phyloP scores from a whole-genome alignment of 2,797 vertebrate genomes.

The Synaphobranchus kaupii region DNA sequence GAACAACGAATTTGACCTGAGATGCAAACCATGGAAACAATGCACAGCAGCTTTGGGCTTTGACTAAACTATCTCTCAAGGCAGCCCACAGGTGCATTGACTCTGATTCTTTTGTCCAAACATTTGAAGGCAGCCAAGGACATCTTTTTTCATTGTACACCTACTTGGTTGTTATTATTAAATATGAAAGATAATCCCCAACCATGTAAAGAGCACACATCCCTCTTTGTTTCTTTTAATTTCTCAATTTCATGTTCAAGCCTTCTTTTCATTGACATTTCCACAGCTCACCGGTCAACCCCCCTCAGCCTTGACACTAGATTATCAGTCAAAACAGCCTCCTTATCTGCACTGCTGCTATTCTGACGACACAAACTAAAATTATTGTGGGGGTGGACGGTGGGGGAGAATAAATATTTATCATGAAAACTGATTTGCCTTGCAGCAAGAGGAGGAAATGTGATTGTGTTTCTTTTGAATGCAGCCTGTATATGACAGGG shows the following conservation, averaged over 20 bases:
- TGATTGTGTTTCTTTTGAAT: conserved; percentile 44
- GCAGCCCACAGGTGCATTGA: neutral
- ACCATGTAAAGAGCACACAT: neutral
- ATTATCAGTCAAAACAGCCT: neutral
- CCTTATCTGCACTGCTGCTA: neutral
- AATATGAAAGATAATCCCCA: neutral
- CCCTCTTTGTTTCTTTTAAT: neutral
- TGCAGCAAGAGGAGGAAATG: conserved; percentile 23
- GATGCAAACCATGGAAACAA: neutral
- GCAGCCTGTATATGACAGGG: conserved; percentile 34
- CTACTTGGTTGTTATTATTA: neutral
- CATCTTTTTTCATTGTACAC: neutral
- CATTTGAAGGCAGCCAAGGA: neutral
- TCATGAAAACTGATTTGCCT: conserved; percentile 22
- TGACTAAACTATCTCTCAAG: neutral
- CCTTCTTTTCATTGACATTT: neutral
- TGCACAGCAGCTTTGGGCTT: neutral
- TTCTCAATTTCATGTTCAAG: conserved; percentile 7
- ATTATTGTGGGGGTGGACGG: neutral
- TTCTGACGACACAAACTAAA: neutral
- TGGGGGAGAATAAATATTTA: neutral
- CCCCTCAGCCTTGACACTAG: neutral
- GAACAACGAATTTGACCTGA: neutral
- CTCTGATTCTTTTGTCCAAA: neutral
- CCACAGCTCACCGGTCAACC: neutral